Evolutionary conservation across 2,888 invertebrate genomes (phyloP).

Genomic region (Philopedon plagiatum): DNA sequence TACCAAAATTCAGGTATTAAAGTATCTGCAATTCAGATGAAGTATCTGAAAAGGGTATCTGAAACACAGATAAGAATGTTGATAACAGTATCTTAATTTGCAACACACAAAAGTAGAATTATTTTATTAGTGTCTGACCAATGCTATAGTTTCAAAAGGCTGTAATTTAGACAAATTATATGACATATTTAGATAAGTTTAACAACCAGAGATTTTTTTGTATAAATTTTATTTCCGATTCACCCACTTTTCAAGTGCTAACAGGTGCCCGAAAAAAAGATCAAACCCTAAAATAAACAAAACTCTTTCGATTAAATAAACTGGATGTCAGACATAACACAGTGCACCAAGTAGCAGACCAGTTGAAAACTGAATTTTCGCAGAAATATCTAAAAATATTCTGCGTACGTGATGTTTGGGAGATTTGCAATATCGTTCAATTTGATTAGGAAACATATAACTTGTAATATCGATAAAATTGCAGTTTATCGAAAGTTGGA

Average conservation of each 20-base stretch:
- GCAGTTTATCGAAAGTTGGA: slow-evolving; percentile 24
- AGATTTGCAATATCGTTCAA: slow-evolving; percentile 31
- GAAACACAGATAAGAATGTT: too few relatives aligned
- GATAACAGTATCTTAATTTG: too few relatives aligned
- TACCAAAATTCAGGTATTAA: too few relatives aligned
- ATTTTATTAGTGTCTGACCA: too few relatives aligned
- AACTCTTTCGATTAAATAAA: slow-evolving; percentile 23
- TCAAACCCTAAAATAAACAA: not conserved
- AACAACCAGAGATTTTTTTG: not conserved
- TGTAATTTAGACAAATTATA: too few relatives aligned
- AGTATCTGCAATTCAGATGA: too few relatives aligned
- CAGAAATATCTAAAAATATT: slow-evolving; percentile 46
- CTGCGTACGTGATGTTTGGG: slow-evolving; percentile 48
- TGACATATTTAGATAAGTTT: too few relatives aligned
- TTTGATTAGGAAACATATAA: slow-evolving; percentile 42
- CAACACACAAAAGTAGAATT: too few relatives aligned
- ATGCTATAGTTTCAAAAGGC: too few relatives aligned
- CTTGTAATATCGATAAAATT: slow-evolving; percentile 36
- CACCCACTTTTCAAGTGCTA: not conserved
- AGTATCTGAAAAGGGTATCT: too few relatives aligned
- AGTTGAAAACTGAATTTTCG: slow-evolving; percentile 36
- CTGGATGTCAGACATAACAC: slow-evolving; percentile 9
- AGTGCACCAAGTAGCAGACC: slow-evolving; percentile 8
- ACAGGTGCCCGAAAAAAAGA: slow-evolving; percentile 14
- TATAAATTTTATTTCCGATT: not conserved